Base-by-base conservation (phyloP, 1,140 invertebrate species). In the Macrotrachela quadricornifera region DNA sequence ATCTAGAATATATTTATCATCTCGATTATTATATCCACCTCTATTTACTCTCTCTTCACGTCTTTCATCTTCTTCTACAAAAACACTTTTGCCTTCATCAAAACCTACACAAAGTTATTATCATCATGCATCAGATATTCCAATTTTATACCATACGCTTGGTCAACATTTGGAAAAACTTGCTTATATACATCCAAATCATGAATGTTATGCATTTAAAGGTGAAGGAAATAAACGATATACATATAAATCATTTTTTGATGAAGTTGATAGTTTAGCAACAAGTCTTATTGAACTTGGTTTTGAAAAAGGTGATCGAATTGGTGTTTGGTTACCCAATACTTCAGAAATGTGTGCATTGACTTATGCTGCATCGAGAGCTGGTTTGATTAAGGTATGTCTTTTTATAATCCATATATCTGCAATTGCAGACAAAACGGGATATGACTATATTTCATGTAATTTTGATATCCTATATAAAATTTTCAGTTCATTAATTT, bases 281-380 rank as follows among this genome's bases (percentile, higher is more conserved):
- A 80, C 80, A 15, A 82, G 83, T 1, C 71, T 95, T 0, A 64
- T 78, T 43, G 75, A 76, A 18, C 61, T 88, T 12, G 86, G 86
- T 0, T 64, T 94, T 11, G 62, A 78, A 55, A 75, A 71, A 47
- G 86, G 85, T 0, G 88, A 95, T 62, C 66, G 82, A 10, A 59
- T 97, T 6, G 88, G 82, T 0, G 72, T 11, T 92, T 83, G 82
- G 78, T 80, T 0, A 85, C 86, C 45, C 0, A 96, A 94, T 67
- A 73, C 74, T 21, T 63, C 78, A 10, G 79, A 83, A 60, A 95
- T 87, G 85, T 72, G 82, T 4, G 61, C 90, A 0, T 72, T 78
- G 0, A 75, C 80, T 59, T 71, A 84, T 56, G 87, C 80, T 1
- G 78, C 80, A 9, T 77, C 80, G 0, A 78, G 85, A 57, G 78